A percentile compares a stretch with the other conserved stretches of the same genome.
phyloP scores from a whole-genome alignment of 1,140 invertebrate species.

The Globodera ellingtonae region DNA sequence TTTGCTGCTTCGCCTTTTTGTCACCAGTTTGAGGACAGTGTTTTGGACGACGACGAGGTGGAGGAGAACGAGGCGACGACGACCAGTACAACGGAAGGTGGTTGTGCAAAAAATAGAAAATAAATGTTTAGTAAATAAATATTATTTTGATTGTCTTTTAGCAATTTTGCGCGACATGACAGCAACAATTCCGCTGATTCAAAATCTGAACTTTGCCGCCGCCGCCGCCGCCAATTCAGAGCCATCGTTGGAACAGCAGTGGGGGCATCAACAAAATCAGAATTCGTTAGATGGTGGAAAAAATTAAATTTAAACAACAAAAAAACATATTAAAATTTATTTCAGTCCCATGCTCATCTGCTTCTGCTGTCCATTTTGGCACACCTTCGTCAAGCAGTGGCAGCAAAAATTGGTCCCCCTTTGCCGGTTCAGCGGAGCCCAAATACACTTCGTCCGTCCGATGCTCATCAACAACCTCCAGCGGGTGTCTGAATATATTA shows the following conservation, averaged over 20 bases:
- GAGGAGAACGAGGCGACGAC: neutral
- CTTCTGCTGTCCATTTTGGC: no score
- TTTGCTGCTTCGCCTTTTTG: neutral
- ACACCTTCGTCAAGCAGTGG: neutral
- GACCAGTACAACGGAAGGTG: neutral
- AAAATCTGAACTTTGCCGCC: neutral
- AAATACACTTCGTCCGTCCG: neutral
- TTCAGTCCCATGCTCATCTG: no score
- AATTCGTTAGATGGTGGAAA: neutral
- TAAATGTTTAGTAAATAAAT: neutral
- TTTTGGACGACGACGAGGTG: neutral
- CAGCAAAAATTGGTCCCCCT: neutral
- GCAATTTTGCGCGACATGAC: conserved; percentile 15
- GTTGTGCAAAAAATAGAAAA: neutral
- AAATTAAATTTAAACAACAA: no score
- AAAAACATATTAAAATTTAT: no score
- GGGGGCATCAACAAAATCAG: neutral
- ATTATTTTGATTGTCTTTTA: neutral
- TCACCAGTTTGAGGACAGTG: neutral
- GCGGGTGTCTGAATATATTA: neutral
- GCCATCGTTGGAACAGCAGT: neutral
- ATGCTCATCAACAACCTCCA: neutral
- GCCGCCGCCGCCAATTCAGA: neutral
- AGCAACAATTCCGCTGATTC: conserved; percentile 2
- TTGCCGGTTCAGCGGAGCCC: neutral